Evolutionary conservation across 2,797 vertebrate species (phyloP).

Genomic region (Hoplostethus mediterraneus): DNA sequence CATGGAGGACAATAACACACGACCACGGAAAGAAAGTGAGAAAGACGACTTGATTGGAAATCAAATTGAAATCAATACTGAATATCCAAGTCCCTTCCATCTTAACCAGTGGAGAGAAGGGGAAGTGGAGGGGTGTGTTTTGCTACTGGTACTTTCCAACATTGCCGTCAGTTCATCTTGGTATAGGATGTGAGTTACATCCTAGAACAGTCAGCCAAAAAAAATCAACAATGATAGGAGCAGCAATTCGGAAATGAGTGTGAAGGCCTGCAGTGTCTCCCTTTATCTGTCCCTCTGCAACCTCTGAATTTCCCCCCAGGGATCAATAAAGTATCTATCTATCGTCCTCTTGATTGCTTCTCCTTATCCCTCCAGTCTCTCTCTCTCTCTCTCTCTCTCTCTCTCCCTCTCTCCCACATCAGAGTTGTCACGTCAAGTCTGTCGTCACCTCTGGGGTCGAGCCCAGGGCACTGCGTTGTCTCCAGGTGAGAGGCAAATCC

Average conservation of each 20-base stretch:
- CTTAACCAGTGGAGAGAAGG: too few species aligned
- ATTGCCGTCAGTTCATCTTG: too few species aligned
- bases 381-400: conserved; percentile 2
- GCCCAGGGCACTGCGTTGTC: conserved; percentile 36
- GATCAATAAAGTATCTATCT: too few species aligned
- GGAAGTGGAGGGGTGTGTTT: too few species aligned
- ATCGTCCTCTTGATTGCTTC: conserved; percentile 14
- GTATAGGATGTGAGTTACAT: too few species aligned
- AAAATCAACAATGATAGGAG: too few species aligned
- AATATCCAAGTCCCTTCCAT: too few species aligned
- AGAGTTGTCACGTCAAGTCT: conserved; percentile 9
- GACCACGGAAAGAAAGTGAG: conserved; percentile 3
- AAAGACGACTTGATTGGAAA: neutral
- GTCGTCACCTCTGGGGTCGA: conserved; percentile 51
- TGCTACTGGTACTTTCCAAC: too few species aligned
- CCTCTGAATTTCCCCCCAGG: too few species aligned
- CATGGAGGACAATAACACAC: conserved; percentile 25
- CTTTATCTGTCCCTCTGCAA: neutral
- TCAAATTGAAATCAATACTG: too few species aligned
- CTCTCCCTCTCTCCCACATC: neutral
- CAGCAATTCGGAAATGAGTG: too few species aligned
- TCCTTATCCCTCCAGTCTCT: neutral
- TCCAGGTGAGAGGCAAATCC: conserved; percentile 66
- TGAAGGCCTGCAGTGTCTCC: neutral
- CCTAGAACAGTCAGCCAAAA: too few species aligned